phyloP scores from a whole-genome alignment of 2,888 invertebrate species.

The Pteria penguin region DNA sequence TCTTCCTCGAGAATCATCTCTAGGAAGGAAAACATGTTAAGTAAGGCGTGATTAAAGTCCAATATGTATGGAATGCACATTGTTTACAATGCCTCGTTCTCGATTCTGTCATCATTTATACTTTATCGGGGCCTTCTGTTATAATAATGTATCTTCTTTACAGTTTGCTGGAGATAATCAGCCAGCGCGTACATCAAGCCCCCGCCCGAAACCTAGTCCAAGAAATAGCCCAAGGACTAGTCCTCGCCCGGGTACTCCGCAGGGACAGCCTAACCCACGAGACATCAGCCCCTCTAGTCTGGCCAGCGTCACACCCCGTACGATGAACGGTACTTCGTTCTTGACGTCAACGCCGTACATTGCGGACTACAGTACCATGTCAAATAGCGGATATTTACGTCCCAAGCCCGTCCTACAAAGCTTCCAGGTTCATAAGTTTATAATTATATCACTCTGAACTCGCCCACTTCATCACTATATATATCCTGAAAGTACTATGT shows the following conservation, averaged over 20 bases:
- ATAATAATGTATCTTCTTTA: neutral
- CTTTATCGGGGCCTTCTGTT: neutral
- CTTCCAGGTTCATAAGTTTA: constrained; percentile 64
- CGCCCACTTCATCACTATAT: too few relatives aligned
- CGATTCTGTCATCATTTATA: neutral
- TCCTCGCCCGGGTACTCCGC: constrained; percentile 40
- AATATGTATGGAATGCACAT: too few relatives aligned
- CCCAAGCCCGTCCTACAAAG: constrained; percentile 69
- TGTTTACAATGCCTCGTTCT: too few relatives aligned
- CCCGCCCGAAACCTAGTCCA: constrained; percentile 56
- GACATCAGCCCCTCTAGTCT: constrained; percentile 56
- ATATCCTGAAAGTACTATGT: too few relatives aligned
- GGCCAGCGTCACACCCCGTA: constrained; percentile 64
- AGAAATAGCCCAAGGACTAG: constrained; percentile 47
- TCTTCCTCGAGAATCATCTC: too few relatives aligned
- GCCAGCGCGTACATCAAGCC: constrained; percentile 46
- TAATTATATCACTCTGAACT: too few relatives aligned
- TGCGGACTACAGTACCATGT: constrained; percentile 52
- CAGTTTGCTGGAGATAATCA: constrained; percentile 51
- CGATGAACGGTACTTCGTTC: constrained; percentile 60
- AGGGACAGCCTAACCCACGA: constrained; percentile 29
- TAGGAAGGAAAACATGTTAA: too few relatives aligned
- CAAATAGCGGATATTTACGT: constrained; percentile 57
- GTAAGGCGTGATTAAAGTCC: too few relatives aligned
- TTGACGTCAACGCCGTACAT: constrained; percentile 47